Conservation (phyloP, 2,797 vertebrate species). For the Discoglossus pictus region DNA sequence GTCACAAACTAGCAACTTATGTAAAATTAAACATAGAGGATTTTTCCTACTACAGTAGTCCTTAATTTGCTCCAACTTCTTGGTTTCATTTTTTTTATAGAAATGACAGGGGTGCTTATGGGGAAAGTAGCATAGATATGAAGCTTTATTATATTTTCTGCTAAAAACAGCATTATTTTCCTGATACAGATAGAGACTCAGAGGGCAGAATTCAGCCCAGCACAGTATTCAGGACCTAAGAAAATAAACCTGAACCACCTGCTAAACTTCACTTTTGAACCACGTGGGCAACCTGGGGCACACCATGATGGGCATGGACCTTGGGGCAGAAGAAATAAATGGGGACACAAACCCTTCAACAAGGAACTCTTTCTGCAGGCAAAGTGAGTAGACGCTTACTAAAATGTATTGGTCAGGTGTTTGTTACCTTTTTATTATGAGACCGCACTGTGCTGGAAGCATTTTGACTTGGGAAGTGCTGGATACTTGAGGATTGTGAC, state of each 20-base stretch:
- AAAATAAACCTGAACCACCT: slow-evolving; percentile 98
- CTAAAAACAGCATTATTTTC: too few species aligned
- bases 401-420: too few species aligned
- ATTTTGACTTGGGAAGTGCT: slow-evolving; percentile 1
- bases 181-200: slow-evolving; percentile 75
- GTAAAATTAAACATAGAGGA: too few species aligned
- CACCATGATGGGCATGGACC: slow-evolving; percentile 81
- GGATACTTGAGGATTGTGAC: too few species aligned
- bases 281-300: slow-evolving; percentile 81
- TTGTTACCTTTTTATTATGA: background rate
- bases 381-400: slow-evolving; percentile 82
- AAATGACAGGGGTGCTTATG: too few species aligned
- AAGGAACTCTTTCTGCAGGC: slow-evolving; percentile 98
- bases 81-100: too few species aligned
- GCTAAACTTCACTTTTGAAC: slow-evolving; percentile 98
- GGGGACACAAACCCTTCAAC: slow-evolving; percentile 98
- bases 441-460: too few species aligned
- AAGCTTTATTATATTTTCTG: too few species aligned
- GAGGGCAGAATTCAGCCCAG: slow-evolving; percentile 98
- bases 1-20: too few species aligned
- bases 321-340: slow-evolving; percentile 96
- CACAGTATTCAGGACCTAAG: slow-evolving; percentile 96
- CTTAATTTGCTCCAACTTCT: too few species aligned
- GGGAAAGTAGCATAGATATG: too few species aligned
- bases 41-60: too few species aligned